Percentiles rank a stretch among this genome's conserved stretches.
Conservation (phyloP, 2,888 invertebrate genomes). For the Eupithecia dodoneata region DNA sequence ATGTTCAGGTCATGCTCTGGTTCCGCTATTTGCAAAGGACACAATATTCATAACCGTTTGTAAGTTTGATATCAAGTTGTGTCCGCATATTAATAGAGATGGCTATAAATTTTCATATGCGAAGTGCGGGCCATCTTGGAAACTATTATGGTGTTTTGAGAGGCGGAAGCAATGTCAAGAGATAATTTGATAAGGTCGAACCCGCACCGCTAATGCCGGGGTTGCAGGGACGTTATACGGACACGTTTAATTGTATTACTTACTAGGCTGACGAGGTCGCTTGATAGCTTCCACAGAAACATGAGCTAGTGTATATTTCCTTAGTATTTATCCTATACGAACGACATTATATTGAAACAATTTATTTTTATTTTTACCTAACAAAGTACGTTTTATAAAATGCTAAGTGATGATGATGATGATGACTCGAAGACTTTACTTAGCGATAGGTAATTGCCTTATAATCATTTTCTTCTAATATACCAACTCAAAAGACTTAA, state of each 20-base stretch:
- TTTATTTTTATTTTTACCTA: background rate
- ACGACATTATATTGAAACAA: background rate
- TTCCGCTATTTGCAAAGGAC: constrained; percentile 21
- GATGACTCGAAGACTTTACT: background rate
- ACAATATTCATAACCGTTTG: constrained; percentile 58
- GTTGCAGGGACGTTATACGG: constrained; percentile 38
- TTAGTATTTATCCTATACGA: background rate
- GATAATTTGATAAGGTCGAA: constrained; percentile 64
- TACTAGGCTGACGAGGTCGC: constrained; percentile 1
- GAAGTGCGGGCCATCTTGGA: constrained; percentile 53
- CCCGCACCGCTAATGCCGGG: constrained; percentile 47
- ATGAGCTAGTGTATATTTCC: background rate
- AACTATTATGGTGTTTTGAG: constrained; percentile 59
- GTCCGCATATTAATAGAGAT: constrained; percentile 67
- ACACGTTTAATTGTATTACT: constrained; percentile 35
- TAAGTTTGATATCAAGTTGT: constrained; percentile 57
- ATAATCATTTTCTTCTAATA: background rate
- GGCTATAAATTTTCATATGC: constrained; percentile 67
- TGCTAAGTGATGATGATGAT: no score
- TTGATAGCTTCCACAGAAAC: background rate
- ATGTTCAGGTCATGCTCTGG: background rate
- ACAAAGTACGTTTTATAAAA: background rate
- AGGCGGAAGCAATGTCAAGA: constrained; percentile 52
- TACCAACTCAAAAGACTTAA: background rate
- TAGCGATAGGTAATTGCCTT: background rate